Conservation (phyloP, 2,113 vertebrate species). For the Boulengeromyrus knoepffleri region DNA sequence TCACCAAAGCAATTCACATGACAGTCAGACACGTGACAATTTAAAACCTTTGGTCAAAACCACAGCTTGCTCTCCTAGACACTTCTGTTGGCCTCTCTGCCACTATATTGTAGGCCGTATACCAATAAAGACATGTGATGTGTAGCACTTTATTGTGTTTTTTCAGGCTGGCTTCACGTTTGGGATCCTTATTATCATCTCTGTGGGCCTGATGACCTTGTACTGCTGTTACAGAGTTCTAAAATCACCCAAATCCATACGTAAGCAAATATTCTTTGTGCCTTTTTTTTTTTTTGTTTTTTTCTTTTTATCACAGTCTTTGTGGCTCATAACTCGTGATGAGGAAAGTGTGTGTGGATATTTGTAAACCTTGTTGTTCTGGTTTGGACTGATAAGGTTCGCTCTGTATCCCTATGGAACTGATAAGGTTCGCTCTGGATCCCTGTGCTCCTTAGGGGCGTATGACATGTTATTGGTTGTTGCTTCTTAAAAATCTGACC, state of each 20-base stretch:
- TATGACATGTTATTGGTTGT: neutral
- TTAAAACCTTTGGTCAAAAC: neutral
- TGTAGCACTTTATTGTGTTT: constrained; percentile 18
- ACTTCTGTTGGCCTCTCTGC: neutral
- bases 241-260: constrained; percentile 77
- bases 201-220: constrained; percentile 81
- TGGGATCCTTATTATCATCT: constrained; percentile 74
- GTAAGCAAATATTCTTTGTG: constrained; percentile 58
- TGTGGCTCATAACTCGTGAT: neutral
- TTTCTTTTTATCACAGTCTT: neutral
- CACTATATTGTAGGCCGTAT: neutral
- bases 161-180: constrained; percentile 87
- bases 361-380: neutral
- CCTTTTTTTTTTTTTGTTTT: neutral
- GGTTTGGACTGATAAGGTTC: neutral
- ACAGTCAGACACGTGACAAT: neutral
- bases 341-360: neutral
- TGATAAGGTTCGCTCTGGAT: neutral
- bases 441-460: neutral
- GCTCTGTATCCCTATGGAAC: neutral
- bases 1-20: neutral
- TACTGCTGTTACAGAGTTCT: constrained; percentile 91
- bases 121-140: neutral
- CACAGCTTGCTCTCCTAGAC: neutral
- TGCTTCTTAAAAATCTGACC: neutral